Evolutionary conservation across 2,113 vertebrate species (phyloP).

Genomic region (Chamaetylas fuelleborni): DNA sequence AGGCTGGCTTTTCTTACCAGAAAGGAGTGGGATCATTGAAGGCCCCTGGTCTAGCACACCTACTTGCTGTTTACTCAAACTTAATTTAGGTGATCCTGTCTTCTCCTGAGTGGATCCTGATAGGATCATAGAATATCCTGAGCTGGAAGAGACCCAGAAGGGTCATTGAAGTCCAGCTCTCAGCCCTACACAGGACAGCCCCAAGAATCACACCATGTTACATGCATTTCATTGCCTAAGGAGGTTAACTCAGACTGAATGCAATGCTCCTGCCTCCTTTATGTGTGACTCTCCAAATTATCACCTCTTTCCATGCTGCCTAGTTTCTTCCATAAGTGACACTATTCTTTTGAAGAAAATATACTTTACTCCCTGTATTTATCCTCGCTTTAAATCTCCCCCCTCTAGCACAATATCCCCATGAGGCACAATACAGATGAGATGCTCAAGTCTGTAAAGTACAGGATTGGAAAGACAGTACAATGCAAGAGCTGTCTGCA

Average conservation of each 20-base stretch:
- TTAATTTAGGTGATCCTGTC: background rate
- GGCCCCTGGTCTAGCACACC: background rate
- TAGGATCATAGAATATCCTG: background rate
- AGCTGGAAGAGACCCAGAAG: background rate
- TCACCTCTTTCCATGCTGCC: background rate
- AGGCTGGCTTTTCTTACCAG: background rate
- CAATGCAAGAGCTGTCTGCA: background rate
- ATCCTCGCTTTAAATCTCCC: background rate
- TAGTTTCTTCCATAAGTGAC: background rate
- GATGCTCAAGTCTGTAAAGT: background rate
- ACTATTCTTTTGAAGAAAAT: background rate
- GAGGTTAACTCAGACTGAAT: background rate
- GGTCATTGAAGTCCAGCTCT: accelerated
- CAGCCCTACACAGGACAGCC: background rate
- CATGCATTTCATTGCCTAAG: background rate
- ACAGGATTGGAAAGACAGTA: background rate
- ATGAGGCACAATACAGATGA: background rate
- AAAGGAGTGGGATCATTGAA: background rate
- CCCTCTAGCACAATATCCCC: background rate
- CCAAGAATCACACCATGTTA: background rate
- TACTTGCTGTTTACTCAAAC: background rate
- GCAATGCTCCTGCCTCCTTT: background rate
- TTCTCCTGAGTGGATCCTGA: background rate
- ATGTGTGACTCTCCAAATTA: background rate
- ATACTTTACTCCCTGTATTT: background rate